Evolutionary conservation across 1,140 invertebrate genomes (phyloP).

Genomic region (Anthonomus grandis): DNA sequence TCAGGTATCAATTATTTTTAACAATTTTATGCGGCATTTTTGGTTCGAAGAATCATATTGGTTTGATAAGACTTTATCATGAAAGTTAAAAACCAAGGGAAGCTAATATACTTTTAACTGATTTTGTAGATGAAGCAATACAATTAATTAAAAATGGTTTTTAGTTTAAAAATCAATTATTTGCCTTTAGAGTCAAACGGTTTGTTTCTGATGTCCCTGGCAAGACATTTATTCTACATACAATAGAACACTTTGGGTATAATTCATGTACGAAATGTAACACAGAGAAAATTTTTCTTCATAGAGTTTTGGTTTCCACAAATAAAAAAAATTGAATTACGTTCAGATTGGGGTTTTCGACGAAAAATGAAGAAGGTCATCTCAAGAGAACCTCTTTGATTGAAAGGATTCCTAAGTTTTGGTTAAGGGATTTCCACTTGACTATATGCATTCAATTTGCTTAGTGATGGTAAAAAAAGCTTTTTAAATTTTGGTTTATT

Average conservation of each 20-base stretch:
- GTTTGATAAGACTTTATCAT: neutral
- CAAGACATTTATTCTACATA: neutral
- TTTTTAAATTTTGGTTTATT: neutral
- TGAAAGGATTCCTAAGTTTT: neutral
- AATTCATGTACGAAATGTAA: neutral
- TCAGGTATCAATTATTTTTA: slow-evolving; percentile 7
- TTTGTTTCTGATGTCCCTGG: neutral
- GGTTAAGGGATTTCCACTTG: neutral
- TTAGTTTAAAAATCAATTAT: neutral
- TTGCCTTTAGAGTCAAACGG: neutral
- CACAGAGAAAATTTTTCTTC: neutral
- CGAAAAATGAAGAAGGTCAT: neutral
- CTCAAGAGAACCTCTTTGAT: neutral
- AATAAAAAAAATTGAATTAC: too few relatives aligned
- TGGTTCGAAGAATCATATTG: neutral
- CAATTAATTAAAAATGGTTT: neutral
- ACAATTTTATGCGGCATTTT: neutral
- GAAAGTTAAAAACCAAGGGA: neutral
- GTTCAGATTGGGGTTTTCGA: neutral
- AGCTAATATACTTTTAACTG: neutral
- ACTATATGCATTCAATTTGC: neutral
- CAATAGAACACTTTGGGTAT: too few relatives aligned
- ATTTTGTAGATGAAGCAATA: neutral
- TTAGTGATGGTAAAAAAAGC: neutral
- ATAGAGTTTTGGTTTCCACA: too few relatives aligned